Percentiles rank a stretch among this genome's conserved stretches.
These are phyloP conservation scores for Elysia chlorotica DNA, from an alignment of 1,140 invertebrate genomes.

Conservation along the genomic window DNA sequence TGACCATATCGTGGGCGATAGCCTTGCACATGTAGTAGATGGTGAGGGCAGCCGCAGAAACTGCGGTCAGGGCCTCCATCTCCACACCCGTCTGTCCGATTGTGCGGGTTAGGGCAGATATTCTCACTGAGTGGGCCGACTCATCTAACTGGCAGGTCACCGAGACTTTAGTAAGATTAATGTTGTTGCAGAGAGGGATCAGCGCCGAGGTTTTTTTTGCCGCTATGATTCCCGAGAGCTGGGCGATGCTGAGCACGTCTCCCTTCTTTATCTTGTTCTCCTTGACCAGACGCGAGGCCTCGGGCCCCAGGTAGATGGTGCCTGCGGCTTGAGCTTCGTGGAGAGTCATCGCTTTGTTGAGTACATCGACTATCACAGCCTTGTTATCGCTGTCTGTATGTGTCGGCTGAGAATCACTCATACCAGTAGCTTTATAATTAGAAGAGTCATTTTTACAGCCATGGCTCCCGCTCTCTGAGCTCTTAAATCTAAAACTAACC, in stretches of 20 bases:
- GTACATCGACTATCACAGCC: constrained; percentile 91
- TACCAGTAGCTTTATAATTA: too few relatives aligned
- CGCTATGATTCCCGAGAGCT: constrained; percentile 90
- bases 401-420: too few relatives aligned
- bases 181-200: constrained; percentile 90
- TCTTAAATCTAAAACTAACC: too few relatives aligned
- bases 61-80: constrained; percentile 96
- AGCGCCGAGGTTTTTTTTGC: constrained; percentile 87
- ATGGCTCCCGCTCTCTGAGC: too few relatives aligned
- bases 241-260: constrained; percentile 85
- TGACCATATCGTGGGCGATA: constrained; percentile 72
- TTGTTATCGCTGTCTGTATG: constrained; percentile 80
- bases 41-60: constrained; percentile 83
- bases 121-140: constrained; percentile 32
- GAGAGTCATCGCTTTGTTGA: constrained; percentile 71
- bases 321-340: constrained; percentile 75
- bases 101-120: constrained; percentile 38
- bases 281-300: constrained; percentile 73
- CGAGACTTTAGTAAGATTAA: constrained; percentile 74
- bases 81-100: constrained; percentile 86
- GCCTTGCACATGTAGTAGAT: constrained; percentile 99
- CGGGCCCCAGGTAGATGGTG: constrained; percentile 70
- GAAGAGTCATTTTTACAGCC: too few relatives aligned
- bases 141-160: constrained; percentile 66
- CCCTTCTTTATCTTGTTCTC: constrained; percentile 89